Evolutionary conservation across 2,113 vertebrate genomes (phyloP).

Genomic region (Glaucidium brasilianum): DNA sequence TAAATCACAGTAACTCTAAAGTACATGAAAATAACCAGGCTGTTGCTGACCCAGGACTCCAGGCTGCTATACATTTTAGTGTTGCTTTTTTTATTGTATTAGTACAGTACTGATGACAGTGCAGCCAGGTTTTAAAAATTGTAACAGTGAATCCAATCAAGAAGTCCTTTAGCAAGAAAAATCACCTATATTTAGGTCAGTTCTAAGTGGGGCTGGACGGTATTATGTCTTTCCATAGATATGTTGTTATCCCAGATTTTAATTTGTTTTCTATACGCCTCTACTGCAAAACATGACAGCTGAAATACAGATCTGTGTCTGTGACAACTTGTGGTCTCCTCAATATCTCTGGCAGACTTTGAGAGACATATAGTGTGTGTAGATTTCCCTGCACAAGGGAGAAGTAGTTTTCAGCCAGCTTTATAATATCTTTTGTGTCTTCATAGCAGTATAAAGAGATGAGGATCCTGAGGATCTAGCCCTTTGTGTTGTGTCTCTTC

Average conservation of each 20-base stretch:
- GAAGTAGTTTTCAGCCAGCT: not conserved
- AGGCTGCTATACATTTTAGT: not conserved
- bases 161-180: not conserved
- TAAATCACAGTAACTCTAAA: not conserved
- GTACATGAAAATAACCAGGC: not conserved
- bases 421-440: not conserved
- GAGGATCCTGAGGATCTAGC: not conserved
- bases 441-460: not conserved
- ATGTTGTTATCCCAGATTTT: not conserved
- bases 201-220: not conserved
- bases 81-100: not conserved
- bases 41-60: not conserved
- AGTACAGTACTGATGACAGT: not conserved
- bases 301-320: not conserved
- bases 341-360: not conserved
- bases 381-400: not conserved
- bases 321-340: not conserved
- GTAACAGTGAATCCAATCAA: not conserved
- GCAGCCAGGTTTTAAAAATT: not conserved
- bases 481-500: not conserved
- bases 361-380: not conserved
- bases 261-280: not conserved
- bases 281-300: not conserved
- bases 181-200: not conserved
- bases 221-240: not conserved